Conservation (phyloP, 2,113 vertebrate genomes). For the Tenebrosternarchus preto region DNA sequence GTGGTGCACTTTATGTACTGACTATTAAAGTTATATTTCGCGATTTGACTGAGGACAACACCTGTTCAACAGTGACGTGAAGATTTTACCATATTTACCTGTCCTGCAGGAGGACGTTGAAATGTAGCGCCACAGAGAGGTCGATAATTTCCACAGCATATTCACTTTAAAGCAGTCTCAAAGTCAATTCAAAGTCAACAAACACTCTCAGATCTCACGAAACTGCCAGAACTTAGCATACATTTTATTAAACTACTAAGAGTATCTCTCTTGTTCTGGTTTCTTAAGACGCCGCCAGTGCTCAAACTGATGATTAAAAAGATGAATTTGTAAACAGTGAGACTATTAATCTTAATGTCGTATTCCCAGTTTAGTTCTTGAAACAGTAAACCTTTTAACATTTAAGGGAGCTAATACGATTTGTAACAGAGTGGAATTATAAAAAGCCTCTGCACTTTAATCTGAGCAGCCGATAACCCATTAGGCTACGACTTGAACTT, state of each 20-base stretch:
- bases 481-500: background rate
- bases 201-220: background rate
- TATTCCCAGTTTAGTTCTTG: background rate
- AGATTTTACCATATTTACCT: constrained; percentile 63
- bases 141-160: constrained; percentile 62
- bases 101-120: constrained; percentile 56
- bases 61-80: background rate
- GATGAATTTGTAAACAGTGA: background rate
- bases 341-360: background rate
- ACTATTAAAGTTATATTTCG: too few species aligned
- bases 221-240: background rate
- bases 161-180: constrained; percentile 42
- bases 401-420: too few species aligned
- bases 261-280: constrained; percentile 52
- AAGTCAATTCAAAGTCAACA: constrained; percentile 36
- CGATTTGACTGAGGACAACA: too few species aligned
- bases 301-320: background rate
- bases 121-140: constrained; percentile 57
- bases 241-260: constrained; percentile 33
- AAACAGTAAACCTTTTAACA: background rate
- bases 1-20: too few species aligned
- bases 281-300: constrained; percentile 18
- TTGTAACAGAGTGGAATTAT: too few species aligned
- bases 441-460: too few species aligned
- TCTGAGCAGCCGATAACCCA: too few species aligned